Conservation (phyloP, 2,113 vertebrate genomes). For the Halcyon senegalensis region DNA sequence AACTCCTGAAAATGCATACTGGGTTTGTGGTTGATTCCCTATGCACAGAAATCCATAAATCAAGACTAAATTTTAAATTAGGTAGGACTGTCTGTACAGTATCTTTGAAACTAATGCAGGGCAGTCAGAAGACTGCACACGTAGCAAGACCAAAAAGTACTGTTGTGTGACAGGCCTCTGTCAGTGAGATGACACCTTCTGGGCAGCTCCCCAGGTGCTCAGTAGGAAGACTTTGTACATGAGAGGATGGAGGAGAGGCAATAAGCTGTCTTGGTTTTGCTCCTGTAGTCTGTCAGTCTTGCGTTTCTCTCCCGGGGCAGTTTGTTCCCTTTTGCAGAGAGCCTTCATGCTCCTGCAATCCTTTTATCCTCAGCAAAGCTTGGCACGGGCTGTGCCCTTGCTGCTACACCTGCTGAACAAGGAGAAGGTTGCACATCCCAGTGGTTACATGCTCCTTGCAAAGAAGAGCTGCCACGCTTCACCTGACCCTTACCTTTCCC, state of each 20-base stretch:
- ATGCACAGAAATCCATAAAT: slow-evolving; percentile 17
- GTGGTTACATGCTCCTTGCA: neutral
- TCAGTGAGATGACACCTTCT: neutral
- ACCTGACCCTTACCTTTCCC: neutral
- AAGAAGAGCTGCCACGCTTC: neutral
- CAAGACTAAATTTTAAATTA: slow-evolving; percentile 23
- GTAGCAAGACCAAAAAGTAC: neutral
- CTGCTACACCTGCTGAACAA: neutral
- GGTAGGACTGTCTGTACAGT: neutral
- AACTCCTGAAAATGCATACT: neutral
- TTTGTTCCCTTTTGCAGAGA: neutral
- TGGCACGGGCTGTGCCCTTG: neutral
- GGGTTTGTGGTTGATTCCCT: neutral
- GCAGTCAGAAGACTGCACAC: neutral
- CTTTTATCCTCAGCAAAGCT: neutral
- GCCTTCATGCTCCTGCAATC: neutral
- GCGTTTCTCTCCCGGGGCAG: neutral
- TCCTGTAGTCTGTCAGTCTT: neutral
- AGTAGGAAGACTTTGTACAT: neutral
- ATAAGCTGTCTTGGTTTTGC: neutral
- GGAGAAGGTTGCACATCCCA: neutral
- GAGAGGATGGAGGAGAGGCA: neutral
- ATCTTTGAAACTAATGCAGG: neutral
- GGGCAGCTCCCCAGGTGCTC: neutral
- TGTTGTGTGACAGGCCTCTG: neutral